A percentile compares a stretch with the other conserved stretches of the same genome.
These are phyloP conservation scores for Baronia brevicornis DNA, from an alignment of 2,888 invertebrate genomes.

Conservation along the genomic window DNA sequence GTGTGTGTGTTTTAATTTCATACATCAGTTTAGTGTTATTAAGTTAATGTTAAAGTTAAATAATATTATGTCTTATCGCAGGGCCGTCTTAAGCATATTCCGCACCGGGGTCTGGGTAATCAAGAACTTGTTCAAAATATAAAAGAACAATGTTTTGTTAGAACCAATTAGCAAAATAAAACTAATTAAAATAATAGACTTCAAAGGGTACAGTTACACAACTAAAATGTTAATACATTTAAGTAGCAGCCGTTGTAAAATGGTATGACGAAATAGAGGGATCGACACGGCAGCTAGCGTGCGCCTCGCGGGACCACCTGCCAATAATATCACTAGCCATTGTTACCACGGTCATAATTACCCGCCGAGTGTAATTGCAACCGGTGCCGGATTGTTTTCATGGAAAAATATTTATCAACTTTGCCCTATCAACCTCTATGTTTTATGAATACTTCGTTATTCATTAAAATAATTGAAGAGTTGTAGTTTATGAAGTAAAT, in stretches of 20 bases:
- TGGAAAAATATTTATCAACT: conserved; percentile 15
- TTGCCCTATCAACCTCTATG: conserved; percentile 3
- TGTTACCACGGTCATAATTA: conserved; percentile 44
- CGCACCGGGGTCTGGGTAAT: no score
- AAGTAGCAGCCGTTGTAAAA: conserved; percentile 22
- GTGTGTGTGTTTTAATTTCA: no score
- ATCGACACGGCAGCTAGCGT: conserved; percentile 58
- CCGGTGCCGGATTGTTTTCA: conserved; percentile 17
- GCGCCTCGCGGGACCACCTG: conserved; percentile 37
- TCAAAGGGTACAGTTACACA: no score
- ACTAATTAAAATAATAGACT: conserved; percentile 6
- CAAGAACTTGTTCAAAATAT: no score
- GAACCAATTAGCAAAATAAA: conserved; percentile 1
- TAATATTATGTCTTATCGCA: no score
- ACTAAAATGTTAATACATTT: conserved; percentile 32
- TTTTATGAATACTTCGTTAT: conserved; percentile 2
- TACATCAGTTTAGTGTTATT: no score
- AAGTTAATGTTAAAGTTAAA: no score
- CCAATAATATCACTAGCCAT: conserved; percentile 53
- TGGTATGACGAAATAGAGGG: conserved; percentile 22
- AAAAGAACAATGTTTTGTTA: no score
- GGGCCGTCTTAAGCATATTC: no score
- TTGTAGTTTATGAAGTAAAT: no score
- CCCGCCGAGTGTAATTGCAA: conserved; percentile 39
- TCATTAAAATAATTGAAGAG: conserved; percentile 6